Evolutionary conservation across 1,140 invertebrate species (phyloP).

Genomic region (Mercenaria mercenaria): DNA sequence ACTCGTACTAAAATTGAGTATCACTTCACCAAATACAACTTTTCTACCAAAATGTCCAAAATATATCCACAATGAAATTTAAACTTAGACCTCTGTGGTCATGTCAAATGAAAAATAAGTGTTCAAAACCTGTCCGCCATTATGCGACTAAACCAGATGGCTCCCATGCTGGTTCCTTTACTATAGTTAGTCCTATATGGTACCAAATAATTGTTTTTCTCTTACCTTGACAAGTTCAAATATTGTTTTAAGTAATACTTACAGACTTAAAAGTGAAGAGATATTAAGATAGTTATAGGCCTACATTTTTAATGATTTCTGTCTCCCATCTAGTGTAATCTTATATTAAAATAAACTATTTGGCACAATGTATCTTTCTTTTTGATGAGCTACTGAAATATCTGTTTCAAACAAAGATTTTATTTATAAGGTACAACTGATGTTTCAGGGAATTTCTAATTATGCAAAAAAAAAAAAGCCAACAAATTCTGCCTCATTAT

Average conservation of each 20-base stretch:
- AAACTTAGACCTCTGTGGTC: no score
- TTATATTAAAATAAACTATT: not conserved
- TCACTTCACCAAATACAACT: no score
- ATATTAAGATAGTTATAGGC: not conserved
- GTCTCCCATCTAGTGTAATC: not conserved
- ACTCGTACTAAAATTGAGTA: no score
- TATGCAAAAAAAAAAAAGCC: not conserved
- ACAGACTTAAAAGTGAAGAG: not conserved
- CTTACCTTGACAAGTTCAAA: not conserved
- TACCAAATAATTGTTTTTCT: not conserved
- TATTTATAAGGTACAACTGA: not conserved
- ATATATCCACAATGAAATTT: no score
- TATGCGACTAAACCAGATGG: no score
- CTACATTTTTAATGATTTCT: conserved; percentile 2
- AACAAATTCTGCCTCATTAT: not conserved
- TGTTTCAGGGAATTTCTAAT: not conserved
- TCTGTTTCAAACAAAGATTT: conserved; percentile 25
- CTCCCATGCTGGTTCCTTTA: no score
- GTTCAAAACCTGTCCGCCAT: no score
- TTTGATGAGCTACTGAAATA: conserved; percentile 13
- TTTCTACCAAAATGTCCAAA: no score
- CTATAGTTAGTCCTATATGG: no score
- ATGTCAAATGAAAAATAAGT: no score
- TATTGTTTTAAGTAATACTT: not conserved
- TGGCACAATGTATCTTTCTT: not conserved